These are phyloP conservation scores for Actinopyga echinites DNA, from an alignment of 53 echinoderm and acorn worm genomes.

Conservation along the genomic window DNA sequence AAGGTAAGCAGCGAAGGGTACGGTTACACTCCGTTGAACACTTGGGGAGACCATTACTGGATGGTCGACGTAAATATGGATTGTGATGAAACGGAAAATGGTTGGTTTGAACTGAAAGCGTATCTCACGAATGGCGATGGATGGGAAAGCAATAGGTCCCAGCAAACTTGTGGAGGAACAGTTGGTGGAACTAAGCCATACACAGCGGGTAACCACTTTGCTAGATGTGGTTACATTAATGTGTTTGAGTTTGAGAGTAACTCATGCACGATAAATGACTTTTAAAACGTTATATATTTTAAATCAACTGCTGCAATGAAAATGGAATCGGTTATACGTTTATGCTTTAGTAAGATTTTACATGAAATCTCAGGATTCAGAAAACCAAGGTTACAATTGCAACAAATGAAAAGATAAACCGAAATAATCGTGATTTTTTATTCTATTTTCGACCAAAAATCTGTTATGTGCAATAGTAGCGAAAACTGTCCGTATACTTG, in stretches of 20 bases:
- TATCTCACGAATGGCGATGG: slow-evolving; percentile 60
- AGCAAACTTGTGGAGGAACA: slow-evolving; percentile 55
- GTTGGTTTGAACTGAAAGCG: slow-evolving; percentile 84
- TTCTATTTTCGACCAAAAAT: no score
- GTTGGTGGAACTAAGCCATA: slow-evolving; percentile 67
- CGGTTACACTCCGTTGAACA: slow-evolving; percentile 69
- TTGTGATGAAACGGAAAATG: slow-evolving; percentile 67
- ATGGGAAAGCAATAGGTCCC: slow-evolving; percentile 71
- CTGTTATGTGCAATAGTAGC: no score
- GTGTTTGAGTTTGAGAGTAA: slow-evolving; percentile 63
- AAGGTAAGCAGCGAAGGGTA: slow-evolving; percentile 62
- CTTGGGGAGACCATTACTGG: slow-evolving; percentile 88
- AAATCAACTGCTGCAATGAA: no score
- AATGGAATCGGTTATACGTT: no score
- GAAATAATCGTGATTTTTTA: no score
- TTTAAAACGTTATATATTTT: not conserved
- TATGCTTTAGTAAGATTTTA: no score
- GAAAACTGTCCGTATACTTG: no score
- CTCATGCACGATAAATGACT: slow-evolving; percentile 63
- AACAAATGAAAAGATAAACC: no score
- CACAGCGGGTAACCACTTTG: slow-evolving; percentile 69
- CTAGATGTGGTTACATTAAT: slow-evolving; percentile 73
- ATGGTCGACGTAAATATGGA: slow-evolving; percentile 77
- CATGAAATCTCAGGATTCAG: no score
- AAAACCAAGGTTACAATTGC: no score